Evolutionary conservation across 2,797 vertebrate species (phyloP).

Genomic region (Notolepis coatsorum): DNA sequence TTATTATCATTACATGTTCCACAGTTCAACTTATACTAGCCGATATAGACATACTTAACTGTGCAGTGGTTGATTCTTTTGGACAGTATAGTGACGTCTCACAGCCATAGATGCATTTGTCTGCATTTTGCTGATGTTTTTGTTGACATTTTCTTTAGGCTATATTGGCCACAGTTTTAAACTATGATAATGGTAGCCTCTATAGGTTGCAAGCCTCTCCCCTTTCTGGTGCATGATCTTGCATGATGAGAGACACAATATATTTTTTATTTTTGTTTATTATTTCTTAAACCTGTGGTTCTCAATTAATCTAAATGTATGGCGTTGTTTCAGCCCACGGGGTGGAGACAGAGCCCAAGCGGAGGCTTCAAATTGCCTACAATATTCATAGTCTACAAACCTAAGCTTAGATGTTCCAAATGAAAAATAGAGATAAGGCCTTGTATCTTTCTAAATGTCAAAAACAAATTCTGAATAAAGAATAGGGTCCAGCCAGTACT

Average conservation of each 20-base stretch:
- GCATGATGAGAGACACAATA: constrained; percentile 1
- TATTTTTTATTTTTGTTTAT: neutral
- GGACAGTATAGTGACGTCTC: too few relatives aligned
- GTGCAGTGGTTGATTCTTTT: neutral
- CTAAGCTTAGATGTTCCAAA: neutral
- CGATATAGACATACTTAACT: neutral
- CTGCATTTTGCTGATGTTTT: neutral
- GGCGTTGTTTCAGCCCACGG: constrained; percentile 33
- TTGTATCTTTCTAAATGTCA: neutral
- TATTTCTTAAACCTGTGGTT: neutral
- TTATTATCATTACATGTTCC: too few relatives aligned
- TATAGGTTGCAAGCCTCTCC: neutral
- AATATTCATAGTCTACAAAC: constrained; percentile 27
- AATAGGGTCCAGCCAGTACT: constrained; percentile 39
- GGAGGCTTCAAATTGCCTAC: constrained; percentile 32
- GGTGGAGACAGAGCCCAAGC: constrained; percentile 52
- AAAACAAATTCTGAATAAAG: constrained; percentile 24
- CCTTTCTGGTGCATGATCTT: constrained; percentile 8
- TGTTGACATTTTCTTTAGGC: neutral
- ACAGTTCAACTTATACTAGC: too few relatives aligned
- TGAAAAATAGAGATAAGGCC: neutral
- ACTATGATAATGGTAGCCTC: too few relatives aligned
- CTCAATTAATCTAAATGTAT: constrained; percentile 4
- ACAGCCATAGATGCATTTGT: too few relatives aligned
- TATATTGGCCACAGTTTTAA: neutral